Evolutionary conservation across 2,797 vertebrate genomes (phyloP).

Genomic region (Octomys mimax): DNA sequence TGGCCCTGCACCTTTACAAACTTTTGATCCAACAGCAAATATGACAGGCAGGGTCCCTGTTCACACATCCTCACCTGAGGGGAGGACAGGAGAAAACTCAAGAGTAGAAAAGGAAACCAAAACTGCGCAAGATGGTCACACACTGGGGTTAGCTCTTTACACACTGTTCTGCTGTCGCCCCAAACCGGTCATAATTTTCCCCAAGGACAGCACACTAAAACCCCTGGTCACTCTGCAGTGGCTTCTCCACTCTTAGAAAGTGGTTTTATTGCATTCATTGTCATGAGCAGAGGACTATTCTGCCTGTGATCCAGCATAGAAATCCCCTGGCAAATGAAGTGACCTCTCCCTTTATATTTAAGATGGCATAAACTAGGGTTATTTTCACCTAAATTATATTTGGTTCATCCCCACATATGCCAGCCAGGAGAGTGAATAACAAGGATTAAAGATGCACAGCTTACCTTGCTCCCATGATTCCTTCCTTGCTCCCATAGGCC

Average conservation of each 20-base stretch:
- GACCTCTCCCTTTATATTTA: neutral
- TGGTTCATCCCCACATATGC: neutral
- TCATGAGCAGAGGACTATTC: neutral
- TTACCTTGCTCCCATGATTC: neutral
- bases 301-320: neutral
- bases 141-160: no score
- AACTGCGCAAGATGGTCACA: neutral
- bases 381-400: neutral
- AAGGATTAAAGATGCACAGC: neutral
- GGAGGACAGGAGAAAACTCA: neutral
- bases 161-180: neutral
- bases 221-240: neutral
- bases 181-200: no score
- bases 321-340: neutral
- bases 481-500: neutral
- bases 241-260: neutral
- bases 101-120: constrained; percentile 25
- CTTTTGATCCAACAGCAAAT: neutral
- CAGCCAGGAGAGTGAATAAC: neutral
- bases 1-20: neutral
- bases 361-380: neutral
- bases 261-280: neutral
- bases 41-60: neutral
- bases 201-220: neutral
- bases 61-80: neutral